A percentile compares a stretch with the other conserved stretches of the same genome.
phyloP scores from a whole-genome alignment of 2,797 vertebrate genomes.

The Cossypha polioptera region DNA sequence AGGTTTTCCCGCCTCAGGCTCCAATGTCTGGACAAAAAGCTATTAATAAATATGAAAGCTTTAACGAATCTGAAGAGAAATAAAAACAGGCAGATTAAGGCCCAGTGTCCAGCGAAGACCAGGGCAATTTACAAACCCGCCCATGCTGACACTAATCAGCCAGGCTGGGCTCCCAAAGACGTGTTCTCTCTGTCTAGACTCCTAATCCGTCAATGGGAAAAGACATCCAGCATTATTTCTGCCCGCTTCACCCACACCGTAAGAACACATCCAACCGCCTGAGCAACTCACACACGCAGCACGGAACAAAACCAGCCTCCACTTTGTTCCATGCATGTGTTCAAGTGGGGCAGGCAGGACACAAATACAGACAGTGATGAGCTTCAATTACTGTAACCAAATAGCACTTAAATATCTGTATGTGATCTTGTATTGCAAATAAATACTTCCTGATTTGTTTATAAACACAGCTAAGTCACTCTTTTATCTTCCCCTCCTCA shows the following conservation, averaged over 20 bases:
- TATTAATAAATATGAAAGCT: constrained; percentile 61
- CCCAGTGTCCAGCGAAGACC: background rate
- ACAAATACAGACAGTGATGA: background rate
- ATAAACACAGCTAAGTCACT: background rate
- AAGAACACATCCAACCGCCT: constrained; percentile 33
- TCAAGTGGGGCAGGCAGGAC: background rate
- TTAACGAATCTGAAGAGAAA: constrained; percentile 48
- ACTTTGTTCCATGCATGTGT: background rate
- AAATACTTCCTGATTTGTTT: background rate
- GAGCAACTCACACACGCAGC: background rate
- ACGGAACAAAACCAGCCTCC: background rate
- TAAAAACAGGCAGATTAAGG: constrained; percentile 45
- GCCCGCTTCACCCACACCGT: background rate
- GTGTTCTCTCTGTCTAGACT: constrained; percentile 56
- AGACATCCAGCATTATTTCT: constrained; percentile 50
- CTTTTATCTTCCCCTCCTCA: background rate
- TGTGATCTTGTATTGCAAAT: background rate
- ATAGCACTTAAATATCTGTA: background rate
- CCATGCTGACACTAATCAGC: constrained; percentile 49
- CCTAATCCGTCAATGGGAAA: constrained; percentile 52
- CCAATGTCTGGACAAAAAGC: constrained; percentile 39
- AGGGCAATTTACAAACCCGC: background rate
- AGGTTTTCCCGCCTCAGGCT: background rate
- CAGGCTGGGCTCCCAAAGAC: constrained; percentile 31
- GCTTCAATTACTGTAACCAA: background rate